Conservation (phyloP, 2,797 vertebrate species). For the Myripristis murdjan region DNA sequence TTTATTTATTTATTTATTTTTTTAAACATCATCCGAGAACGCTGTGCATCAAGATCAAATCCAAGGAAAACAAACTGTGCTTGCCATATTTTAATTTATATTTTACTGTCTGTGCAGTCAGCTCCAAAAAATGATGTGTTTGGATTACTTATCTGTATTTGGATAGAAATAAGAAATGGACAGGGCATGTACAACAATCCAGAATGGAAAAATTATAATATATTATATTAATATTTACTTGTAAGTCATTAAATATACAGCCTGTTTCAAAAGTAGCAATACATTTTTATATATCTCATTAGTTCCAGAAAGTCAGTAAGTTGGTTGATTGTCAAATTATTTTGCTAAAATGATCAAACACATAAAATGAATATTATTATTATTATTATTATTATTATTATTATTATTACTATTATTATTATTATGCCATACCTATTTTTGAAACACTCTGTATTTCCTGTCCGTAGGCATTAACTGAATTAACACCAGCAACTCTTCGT, state of each 20-base stretch:
- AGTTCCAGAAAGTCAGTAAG: no score
- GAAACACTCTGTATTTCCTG: constrained; percentile 4
- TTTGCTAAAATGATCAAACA: constrained; percentile 5
- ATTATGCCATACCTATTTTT: constrained; percentile 20
- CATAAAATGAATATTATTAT: neutral
- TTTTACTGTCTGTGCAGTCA: constrained; percentile 1
- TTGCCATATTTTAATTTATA: neutral
- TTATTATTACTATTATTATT: neutral
- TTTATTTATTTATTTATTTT: no score
- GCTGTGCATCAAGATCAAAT: constrained; percentile 21
- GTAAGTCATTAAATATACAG: constrained; percentile 2
- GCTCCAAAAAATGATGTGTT: neutral
- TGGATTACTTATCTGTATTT: neutral
- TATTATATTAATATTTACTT: neutral
- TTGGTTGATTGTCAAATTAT: no score
- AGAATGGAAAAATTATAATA: neutral
- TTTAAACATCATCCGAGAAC: constrained; percentile 52
- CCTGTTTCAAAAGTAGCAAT: constrained; percentile 32
- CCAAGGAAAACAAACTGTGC: constrained; percentile 1
- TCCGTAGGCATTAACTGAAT: constrained; percentile 43
- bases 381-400: neutral
- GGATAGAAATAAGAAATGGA: neutral
- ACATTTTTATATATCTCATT: constrained; percentile 20
- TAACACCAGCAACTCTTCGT: constrained; percentile 75
- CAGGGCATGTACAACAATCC: neutral